Base-by-base conservation (phyloP, 2,888 invertebrate genomes). In the Drosophila differens region DNA sequence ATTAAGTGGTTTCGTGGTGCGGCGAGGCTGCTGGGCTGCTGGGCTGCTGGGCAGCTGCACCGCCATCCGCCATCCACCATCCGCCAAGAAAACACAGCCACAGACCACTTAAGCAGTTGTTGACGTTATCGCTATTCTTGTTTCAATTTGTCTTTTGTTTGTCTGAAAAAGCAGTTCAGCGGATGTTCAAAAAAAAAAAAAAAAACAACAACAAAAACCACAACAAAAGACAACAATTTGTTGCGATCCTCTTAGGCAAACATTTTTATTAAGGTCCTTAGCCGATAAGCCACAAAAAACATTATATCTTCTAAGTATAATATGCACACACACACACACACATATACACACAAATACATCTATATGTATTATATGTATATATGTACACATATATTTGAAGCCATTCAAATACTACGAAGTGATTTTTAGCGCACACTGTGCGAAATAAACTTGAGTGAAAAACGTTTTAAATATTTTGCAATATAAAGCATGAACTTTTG, bases 131-230 rank as follows among this genome's bases (percentile, higher is more conserved):
- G 52, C 69, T 37, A 61, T 70, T 64, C 74, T 60, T 67, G 49
- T 79, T 79, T 79, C 78, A 79, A 77, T 81, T 79, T 77, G 74
- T 73, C 66, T 67, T 64, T 77, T 73, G 41, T 55, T 67, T 68
- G 63, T 49, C 78, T 25, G 35, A 28, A 30, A 16, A 37, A 16
- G 28, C 47, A 47, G 25, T n/a, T 28, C 4, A 9, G 37, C 22
- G 22, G 14, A 41, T n/a, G 41, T n/a, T 49, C 16, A 33, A 47
- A 44, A 70, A 37, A 30, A 49, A 37, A 30, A 49, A 47, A 32
- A 16, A 25, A 35, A 33, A 47, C 37, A 67, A 59, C 10, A 4
- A 35, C 2, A 33, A 41, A 51, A 33, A 16, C 16, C 19, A 19
- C 22, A 53, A 52, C 58, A 52, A 39, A 58, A 62, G 52, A 44